Evolutionary conservation across 2,797 vertebrate genomes (phyloP), one percentile per base, ranked within the genome.

Genomic region (Spea hammondii): DNA sequence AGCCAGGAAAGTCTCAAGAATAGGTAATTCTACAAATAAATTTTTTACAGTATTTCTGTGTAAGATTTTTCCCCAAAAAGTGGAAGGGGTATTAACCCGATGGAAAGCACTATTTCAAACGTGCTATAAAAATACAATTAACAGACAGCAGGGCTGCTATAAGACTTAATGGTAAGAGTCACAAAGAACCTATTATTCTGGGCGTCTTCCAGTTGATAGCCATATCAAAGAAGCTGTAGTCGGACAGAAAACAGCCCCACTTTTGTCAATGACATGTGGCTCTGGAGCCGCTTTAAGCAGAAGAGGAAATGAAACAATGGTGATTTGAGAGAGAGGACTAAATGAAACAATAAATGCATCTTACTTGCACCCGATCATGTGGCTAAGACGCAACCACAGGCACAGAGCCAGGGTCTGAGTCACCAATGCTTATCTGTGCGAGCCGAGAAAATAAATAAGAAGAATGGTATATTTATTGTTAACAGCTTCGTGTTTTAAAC

Each of bases 181-280:
- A 83, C 62, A 85, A 84, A 87, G 84, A 74, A 86, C 57, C 10
- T 77, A 9, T 75, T 82, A 77, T 83, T 85, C 79, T 85, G 85
- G 70, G 53, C 66, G 48, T 83, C 77, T 83, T 83, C 75, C 71
- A 87, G 59, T 71, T 77, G 65, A 83, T 77, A 79, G 80, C 87
- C 88, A 86, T 83, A 87, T 85, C 74, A 81, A 84, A 80, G 69
- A 83, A 85, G 82, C 65, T 78, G 86, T 62, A 86, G 87, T 84
- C 83, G 55, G 78, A 77, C 83, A 86, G 84, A 12, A 46, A 82
- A 83, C 72, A 83, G 84, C 83, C 83, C 75, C 45, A 82, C 64
- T 1, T 54, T 71, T 71, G 13, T 83, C 72, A 57, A 48, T 62
- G 79, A 60, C 57, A 53, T 4, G 45, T 4, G 62, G 82, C 73